phyloP scores from a whole-genome alignment of 2,888 invertebrate genomes.

The Auanema freiburgensis region DNA sequence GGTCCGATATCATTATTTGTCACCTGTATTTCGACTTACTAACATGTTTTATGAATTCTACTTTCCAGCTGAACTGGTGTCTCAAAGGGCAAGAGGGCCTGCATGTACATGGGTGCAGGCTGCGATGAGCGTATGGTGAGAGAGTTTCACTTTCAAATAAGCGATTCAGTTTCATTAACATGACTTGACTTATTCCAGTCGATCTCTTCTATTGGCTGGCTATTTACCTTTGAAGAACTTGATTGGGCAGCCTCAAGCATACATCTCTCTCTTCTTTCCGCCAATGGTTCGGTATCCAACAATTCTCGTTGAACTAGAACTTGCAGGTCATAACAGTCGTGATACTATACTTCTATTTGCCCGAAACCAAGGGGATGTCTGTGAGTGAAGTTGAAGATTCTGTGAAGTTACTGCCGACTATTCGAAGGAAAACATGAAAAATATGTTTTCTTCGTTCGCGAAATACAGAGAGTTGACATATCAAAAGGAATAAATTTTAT shows the following conservation, averaged over 20 bases:
- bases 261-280: slow-evolving; percentile 15
- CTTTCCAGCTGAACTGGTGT: slow-evolving; percentile 22
- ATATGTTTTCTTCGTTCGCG: too few relatives aligned
- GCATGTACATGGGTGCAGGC: slow-evolving; percentile 24
- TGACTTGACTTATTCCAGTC: too few relatives aligned
- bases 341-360: slow-evolving; percentile 18
- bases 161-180: too few relatives aligned
- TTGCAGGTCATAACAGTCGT: slow-evolving; percentile 14
- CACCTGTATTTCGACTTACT: slow-evolving; percentile 9
- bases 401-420: too few relatives aligned
- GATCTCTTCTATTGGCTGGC: slow-evolving; percentile 10
- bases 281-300: slow-evolving; percentile 13
- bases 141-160: neutral
- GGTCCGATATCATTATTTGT: slow-evolving; percentile 28
- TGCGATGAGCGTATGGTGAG: slow-evolving; percentile 17
- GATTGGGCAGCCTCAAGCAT: slow-evolving; percentile 17
- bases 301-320: neutral
- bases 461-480: too few relatives aligned
- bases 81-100: slow-evolving; percentile 21
- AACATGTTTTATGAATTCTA: neutral
- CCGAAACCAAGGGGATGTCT: slow-evolving; percentile 12
- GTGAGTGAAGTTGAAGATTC: slow-evolving; percentile 4
- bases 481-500: too few relatives aligned
- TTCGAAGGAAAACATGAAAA: too few relatives aligned
- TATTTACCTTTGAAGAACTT: slow-evolving; percentile 4